phyloP scores from a whole-genome alignment of 53 echinoderm and acorn worm genomes.

The Paracentrotus lividus region DNA sequence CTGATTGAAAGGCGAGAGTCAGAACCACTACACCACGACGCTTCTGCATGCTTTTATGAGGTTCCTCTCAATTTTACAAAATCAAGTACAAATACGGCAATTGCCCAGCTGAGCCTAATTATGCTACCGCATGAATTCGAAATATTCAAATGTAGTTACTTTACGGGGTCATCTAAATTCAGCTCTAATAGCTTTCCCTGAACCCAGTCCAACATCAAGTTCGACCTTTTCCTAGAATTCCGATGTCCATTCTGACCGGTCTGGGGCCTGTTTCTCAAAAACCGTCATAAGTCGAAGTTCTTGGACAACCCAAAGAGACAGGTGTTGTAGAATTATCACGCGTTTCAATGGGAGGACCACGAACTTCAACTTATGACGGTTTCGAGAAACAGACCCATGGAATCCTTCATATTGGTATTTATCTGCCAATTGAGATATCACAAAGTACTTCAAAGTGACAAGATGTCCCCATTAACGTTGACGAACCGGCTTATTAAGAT shows the following conservation, averaged over 20 bases:
- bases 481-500: not conserved
- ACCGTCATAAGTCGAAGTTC: too few relatives aligned
- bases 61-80: not conserved
- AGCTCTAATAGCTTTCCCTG: not conserved
- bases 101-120: too few relatives aligned
- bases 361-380: too few relatives aligned
- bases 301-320: too few relatives aligned
- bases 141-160: not conserved
- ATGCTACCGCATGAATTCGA: not conserved
- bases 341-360: too few relatives aligned
- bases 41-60: too few relatives aligned
- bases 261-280: too few relatives aligned
- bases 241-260: not conserved
- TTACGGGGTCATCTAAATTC: not conserved
- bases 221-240: not conserved
- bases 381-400: too few relatives aligned
- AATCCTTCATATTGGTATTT: not conserved
- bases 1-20: too few relatives aligned
- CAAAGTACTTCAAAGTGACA: not conserved
- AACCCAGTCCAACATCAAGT: not conserved
- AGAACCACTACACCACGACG: too few relatives aligned
- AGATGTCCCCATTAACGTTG: not conserved
- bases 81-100: not conserved
- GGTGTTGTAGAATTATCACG: too few relatives aligned
- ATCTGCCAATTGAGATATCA: slow-evolving; percentile 21